A percentile compares a stretch with the other conserved stretches of the same genome.
Evolutionary conservation across 1,140 invertebrate genomes (phyloP).

Genomic region (Drosophila malerkotliana): DNA sequence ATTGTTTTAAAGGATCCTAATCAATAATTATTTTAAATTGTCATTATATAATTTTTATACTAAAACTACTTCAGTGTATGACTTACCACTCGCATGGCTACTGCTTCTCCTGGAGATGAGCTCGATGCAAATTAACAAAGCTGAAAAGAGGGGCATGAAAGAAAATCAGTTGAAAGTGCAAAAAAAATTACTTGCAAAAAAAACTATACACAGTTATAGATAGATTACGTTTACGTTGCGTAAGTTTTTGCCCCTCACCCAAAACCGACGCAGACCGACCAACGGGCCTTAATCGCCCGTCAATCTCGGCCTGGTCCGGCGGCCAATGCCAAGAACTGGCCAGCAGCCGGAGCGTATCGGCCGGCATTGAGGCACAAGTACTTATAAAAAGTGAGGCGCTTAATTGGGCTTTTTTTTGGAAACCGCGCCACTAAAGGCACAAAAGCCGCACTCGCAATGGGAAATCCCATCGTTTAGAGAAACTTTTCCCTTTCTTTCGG

Average conservation of each 20-base stretch:
- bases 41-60: not conserved
- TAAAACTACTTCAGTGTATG: too few relatives aligned
- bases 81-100: constrained; percentile 64
- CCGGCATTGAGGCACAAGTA: constrained; percentile 32
- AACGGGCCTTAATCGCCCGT: constrained; percentile 55
- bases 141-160: constrained; percentile 25
- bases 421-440: constrained; percentile 18
- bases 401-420: constrained; percentile 33
- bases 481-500: constrained; percentile 58
- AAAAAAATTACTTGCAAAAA: constrained; percentile 9
- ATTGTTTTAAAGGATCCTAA: too few relatives aligned
- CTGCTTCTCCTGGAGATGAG: constrained; percentile 41
- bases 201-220: constrained; percentile 43
- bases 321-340: constrained; percentile 72
- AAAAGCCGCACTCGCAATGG: constrained; percentile 18
- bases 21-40: not conserved
- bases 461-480: constrained; percentile 48
- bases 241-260: constrained; percentile 36
- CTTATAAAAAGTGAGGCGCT: constrained; percentile 7
- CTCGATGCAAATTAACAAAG: constrained; percentile 59
- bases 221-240: constrained; percentile 73
- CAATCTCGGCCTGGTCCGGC: constrained; percentile 53
- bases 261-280: constrained; percentile 7
- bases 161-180: constrained; percentile 15
- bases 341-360: constrained; percentile 55